phyloP scores from a whole-genome alignment of 2,888 invertebrate species.

The Mimachlamys varia region DNA sequence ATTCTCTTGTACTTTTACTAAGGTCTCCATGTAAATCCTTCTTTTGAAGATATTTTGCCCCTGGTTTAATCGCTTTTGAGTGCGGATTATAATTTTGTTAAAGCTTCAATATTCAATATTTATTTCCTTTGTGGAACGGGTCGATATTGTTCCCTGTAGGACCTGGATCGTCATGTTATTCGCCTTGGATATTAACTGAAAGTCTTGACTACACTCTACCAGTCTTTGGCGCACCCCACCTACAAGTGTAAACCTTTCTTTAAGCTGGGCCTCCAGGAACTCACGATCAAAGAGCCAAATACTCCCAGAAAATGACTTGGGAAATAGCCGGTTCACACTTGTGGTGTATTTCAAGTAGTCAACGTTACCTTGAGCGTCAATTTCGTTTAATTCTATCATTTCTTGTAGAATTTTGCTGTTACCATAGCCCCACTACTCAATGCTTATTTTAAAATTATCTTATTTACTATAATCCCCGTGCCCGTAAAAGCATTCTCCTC shows the following conservation, averaged over 20 bases:
- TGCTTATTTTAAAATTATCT: not conserved
- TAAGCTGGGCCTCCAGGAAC: slow-evolving; percentile 40
- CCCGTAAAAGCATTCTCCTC: slow-evolving; percentile 25
- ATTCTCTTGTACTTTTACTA: too few species aligned
- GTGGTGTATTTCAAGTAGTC: slow-evolving; percentile 46
- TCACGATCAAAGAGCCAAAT: slow-evolving; percentile 48
- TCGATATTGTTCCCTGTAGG: not conserved
- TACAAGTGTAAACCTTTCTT: slow-evolving; percentile 46
- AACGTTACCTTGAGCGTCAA: slow-evolving; percentile 30
- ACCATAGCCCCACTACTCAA: slow-evolving; percentile 39
- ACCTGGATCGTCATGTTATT: slow-evolving; percentile 25
- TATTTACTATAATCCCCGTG: slow-evolving; percentile 29
- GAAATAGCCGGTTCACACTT: too few species aligned
- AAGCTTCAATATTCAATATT: too few species aligned
- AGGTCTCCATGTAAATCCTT: too few species aligned
- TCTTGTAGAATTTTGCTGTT: slow-evolving; percentile 41
- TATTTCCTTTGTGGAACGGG: too few species aligned
- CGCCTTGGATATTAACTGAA: slow-evolving; percentile 44
- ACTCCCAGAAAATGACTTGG: too few species aligned
- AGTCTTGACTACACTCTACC: slow-evolving; percentile 41
- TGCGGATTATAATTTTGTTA: too few species aligned
- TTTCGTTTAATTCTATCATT: slow-evolving; percentile 38
- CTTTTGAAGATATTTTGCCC: too few species aligned
- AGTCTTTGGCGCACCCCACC: slow-evolving; percentile 38
- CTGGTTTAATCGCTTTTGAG: too few species aligned